phyloP scores from a whole-genome alignment of 2,888 invertebrate genomes.

The Lobophora halterata region DNA sequence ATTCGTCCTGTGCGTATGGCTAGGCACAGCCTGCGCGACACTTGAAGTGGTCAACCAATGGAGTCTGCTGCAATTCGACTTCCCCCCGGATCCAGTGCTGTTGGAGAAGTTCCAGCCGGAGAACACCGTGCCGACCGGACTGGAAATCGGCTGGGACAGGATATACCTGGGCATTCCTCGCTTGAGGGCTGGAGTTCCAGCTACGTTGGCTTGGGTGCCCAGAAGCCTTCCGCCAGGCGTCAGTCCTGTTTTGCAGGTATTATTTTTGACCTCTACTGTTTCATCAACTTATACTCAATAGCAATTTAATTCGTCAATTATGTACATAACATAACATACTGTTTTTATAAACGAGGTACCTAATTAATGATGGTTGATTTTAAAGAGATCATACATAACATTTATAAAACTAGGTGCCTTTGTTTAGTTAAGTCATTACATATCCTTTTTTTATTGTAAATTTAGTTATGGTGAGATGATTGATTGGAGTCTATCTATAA shows the following conservation, averaged over 20 bases:
- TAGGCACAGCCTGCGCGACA: conserved; percentile 61
- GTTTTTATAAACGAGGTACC: background rate
- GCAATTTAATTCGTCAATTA: too few relatives aligned
- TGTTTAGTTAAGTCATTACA: too few relatives aligned
- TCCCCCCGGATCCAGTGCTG: conserved; percentile 81
- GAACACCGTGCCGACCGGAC: conserved; percentile 88
- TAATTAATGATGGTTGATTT: too few relatives aligned
- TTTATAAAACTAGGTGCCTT: too few relatives aligned
- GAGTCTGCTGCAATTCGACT: conserved; percentile 84
- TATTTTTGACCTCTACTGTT: conserved; percentile 2
- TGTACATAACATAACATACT: conserved; percentile 5
- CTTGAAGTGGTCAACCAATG: conserved; percentile 86
- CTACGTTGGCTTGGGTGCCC: conserved; percentile 86
- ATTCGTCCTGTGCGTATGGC: conserved; percentile 49
- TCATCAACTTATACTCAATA: too few relatives aligned
- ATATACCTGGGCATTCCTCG: conserved; percentile 89
- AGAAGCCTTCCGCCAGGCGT: conserved; percentile 83
- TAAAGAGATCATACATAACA: too few relatives aligned
- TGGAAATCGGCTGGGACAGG: conserved; percentile 86
- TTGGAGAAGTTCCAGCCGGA: conserved; percentile 84
- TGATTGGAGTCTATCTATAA: too few relatives aligned
- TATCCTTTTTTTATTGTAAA: too few relatives aligned
- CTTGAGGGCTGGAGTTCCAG: conserved; percentile 87
- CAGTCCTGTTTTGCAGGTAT: conserved; percentile 85
- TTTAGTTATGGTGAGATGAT: too few relatives aligned